Percentiles rank a stretch among this genome's conserved stretches.
These are phyloP conservation scores for Lamellibrachia columna DNA, from an alignment of 2,888 invertebrate genomes.

Conservation along the genomic window DNA sequence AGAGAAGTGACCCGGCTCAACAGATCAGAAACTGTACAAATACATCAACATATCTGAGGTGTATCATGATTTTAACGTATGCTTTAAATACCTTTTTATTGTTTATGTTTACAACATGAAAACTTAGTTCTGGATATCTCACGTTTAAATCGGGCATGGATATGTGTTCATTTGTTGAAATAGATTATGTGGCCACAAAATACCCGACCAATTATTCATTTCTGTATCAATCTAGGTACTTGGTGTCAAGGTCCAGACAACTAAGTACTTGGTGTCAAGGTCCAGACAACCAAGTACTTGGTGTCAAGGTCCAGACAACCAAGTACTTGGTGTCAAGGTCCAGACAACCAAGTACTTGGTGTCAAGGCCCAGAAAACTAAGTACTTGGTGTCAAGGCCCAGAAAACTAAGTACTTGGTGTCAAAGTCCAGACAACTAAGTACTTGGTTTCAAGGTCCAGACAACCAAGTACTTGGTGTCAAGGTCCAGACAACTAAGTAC, in stretches of 20 bases:
- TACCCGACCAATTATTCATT: not conserved
- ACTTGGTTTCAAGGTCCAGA: not conserved
- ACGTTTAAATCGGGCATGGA: not conserved
- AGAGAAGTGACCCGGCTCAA: slow-evolving; percentile 2
- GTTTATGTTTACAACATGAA: slow-evolving; percentile 5
- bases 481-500: not conserved
- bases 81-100: not conserved
- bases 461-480: not conserved
- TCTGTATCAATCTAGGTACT: not conserved
- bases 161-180: not conserved
- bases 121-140: not conserved
- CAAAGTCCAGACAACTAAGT: not conserved
- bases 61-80: not conserved
- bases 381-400: not conserved
- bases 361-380: not conserved
- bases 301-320: not conserved
- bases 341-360: not conserved
- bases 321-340: not conserved
- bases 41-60: not conserved
- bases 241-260: not conserved
- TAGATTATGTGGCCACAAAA: not conserved
- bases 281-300: not conserved
- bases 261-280: not conserved
- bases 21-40: slow-evolving; percentile 9
- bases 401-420: not conserved